A percentile compares a stretch with the other conserved stretches of the same genome.
These are phyloP conservation scores for Nemotelus pantherinus DNA, from an alignment of 2,888 invertebrate genomes.

Conservation along the genomic window DNA sequence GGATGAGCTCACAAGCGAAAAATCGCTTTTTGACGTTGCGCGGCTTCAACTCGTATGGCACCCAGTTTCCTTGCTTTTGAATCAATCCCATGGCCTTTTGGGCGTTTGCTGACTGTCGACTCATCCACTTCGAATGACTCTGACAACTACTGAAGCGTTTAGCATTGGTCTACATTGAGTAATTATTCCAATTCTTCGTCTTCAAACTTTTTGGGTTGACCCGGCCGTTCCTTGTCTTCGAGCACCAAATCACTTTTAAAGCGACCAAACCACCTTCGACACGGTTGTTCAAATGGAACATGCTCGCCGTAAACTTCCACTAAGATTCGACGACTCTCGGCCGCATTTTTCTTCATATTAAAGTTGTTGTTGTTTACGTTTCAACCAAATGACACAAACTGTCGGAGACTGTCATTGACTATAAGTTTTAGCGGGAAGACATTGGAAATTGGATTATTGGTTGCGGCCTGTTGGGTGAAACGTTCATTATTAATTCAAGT, in stretches of 20 bases:
- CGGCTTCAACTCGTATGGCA: too few relatives aligned
- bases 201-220: conserved; percentile 34
- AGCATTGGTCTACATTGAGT: conserved; percentile 35
- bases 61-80: too few relatives aligned
- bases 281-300: conserved; percentile 34
- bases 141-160: not conserved
- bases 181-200: conserved; percentile 48
- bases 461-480: too few relatives aligned
- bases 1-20: too few relatives aligned
- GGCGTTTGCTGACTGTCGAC: not conserved
- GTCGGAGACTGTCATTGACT: too few relatives aligned
- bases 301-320: conserved; percentile 47
- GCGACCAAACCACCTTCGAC: conserved; percentile 35
- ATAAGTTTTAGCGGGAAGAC: too few relatives aligned
- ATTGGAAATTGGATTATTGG: too few relatives aligned
- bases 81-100: too few relatives aligned
- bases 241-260: conserved; percentile 43
- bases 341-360: conserved; percentile 49
- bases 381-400: too few relatives aligned
- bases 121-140: not conserved
- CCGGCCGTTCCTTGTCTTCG: conserved; percentile 39
- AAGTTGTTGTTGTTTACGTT: too few relatives aligned
- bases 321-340: conserved; percentile 46
- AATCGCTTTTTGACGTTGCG: too few relatives aligned
- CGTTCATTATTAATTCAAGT: too few relatives aligned